phyloP scores from a whole-genome alignment of 2,888 invertebrate species.

The Stramonita haemastoma region DNA sequence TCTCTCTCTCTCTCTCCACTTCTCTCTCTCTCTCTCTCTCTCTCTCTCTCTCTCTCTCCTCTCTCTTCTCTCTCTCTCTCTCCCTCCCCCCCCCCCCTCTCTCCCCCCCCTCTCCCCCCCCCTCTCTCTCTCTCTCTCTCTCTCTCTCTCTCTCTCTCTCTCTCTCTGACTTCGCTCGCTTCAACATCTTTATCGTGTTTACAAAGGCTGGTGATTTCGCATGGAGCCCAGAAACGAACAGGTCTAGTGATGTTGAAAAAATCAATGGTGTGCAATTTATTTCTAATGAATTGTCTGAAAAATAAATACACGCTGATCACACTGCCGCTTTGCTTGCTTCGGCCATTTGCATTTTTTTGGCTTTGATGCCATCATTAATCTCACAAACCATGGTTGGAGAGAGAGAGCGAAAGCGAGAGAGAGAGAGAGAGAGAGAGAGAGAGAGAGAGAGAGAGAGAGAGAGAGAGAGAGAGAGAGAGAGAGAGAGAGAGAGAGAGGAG shows the following conservation, averaged over 20 bases:
- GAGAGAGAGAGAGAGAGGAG: conserved; percentile 1
- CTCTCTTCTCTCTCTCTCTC: background rate
- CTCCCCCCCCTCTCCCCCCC: background rate
- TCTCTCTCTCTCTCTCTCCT: background rate
- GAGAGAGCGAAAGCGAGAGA: background rate
- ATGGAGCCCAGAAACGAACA: too few species aligned
- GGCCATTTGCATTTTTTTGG: too few species aligned
- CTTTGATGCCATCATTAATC: too few species aligned
- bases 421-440: background rate
- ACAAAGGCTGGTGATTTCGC: too few species aligned
- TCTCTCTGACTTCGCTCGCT: too few species aligned
- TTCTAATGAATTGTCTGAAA: too few species aligned
- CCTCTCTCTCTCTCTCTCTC: background rate
- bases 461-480: background rate
- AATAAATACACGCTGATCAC: too few species aligned
- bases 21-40: background rate
- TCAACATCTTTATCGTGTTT: too few species aligned
- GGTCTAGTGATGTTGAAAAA: too few species aligned
- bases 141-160: too few species aligned
- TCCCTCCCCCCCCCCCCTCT: background rate
- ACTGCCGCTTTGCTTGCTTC: too few species aligned
- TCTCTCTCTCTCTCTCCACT: background rate
- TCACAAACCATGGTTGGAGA: background rate
- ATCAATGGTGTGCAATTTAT: too few species aligned
- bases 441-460: background rate